These are phyloP conservation scores for Capitella teleta DNA, from an alignment of 1,140 invertebrate species.

Conservation along the genomic window DNA sequence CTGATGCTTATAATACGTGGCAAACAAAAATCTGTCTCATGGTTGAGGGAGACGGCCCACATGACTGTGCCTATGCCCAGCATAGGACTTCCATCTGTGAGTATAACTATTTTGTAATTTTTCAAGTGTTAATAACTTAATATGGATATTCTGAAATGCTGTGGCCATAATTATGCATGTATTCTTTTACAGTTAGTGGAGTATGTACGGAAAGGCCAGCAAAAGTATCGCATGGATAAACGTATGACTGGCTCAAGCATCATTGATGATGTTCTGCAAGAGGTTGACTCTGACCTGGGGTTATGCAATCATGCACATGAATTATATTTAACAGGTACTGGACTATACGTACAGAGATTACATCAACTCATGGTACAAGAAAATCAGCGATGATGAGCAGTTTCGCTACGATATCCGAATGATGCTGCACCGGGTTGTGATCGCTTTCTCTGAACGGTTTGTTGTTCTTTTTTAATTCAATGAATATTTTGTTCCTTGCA, in stretches of 20 bases:
- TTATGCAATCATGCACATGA: not conserved
- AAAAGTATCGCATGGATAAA: constrained; percentile 32
- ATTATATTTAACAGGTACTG: constrained; percentile 46
- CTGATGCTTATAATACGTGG: too few relatives aligned
- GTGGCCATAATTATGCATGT: too few relatives aligned
- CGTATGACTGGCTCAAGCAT: constrained; percentile 53
- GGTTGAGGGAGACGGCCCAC: too few relatives aligned
- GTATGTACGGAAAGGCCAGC: constrained; percentile 20
- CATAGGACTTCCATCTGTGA: too few relatives aligned
- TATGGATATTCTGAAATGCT: too few relatives aligned
- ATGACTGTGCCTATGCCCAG: too few relatives aligned
- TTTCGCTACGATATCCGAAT: constrained; percentile 47
- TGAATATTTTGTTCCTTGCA: too few relatives aligned
- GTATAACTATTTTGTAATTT: too few relatives aligned
- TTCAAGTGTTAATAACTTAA: too few relatives aligned
- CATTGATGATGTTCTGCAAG: constrained; percentile 60
- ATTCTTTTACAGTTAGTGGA: constrained; percentile 19
- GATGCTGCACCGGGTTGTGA: constrained; percentile 46
- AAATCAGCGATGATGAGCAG: constrained; percentile 47
- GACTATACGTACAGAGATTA: constrained; percentile 66
- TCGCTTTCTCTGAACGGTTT: constrained; percentile 48
- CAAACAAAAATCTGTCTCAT: too few relatives aligned
- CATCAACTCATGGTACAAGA: constrained; percentile 63
- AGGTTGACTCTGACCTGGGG: constrained; percentile 27
- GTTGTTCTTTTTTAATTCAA: not conserved